phyloP scores from a whole-genome alignment of 2,797 vertebrate genomes.

The Mus minutoides region DNA sequence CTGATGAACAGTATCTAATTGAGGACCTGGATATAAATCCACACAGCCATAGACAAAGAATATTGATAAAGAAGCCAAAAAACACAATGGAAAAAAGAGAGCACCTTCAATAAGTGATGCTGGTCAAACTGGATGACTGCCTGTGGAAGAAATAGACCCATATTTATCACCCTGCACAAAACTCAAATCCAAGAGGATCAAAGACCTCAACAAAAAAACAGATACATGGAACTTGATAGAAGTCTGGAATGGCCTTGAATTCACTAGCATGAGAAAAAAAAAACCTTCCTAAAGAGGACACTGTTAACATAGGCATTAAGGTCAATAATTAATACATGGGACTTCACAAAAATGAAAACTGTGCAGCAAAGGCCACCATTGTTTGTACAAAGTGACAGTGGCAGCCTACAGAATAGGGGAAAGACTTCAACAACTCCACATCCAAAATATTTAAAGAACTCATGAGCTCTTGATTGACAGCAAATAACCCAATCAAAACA shows the following conservation, averaged over 20 bases:
- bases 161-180: neutral
- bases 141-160: neutral
- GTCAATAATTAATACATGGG: neutral
- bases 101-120: neutral
- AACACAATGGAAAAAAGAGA: neutral
- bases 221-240: neutral
- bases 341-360: neutral
- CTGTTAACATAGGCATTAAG: neutral
- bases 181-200: neutral
- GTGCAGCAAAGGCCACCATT: neutral
- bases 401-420: neutral
- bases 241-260: neutral
- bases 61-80: neutral
- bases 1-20: neutral
- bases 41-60: neutral
- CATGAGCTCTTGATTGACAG: too few relatives aligned
- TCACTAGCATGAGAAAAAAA: too few relatives aligned
- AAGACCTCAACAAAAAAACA: neutral
- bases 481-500: neutral
- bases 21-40: neutral
- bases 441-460: neutral
- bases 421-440: neutral
- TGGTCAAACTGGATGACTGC: neutral
- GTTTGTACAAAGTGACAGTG: neutral
- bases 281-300: neutral